These are phyloP conservation scores for Acanthopleura granulata DNA, from an alignment of 2,888 invertebrate species.

Conservation along the genomic window DNA sequence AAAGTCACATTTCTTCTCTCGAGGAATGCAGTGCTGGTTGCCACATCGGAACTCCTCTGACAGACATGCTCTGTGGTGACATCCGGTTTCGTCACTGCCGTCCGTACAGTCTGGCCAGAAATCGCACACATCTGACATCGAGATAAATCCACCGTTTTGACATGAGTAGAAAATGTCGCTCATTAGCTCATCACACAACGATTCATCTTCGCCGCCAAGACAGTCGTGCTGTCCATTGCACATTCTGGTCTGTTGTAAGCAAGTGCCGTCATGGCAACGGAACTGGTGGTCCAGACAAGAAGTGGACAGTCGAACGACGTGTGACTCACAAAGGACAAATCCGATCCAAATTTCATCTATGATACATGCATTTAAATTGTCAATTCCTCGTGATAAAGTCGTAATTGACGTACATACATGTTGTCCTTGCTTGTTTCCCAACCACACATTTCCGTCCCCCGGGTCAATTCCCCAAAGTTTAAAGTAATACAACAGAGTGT, in stretches of 20 bases:
- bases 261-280: background rate
- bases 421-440: background rate
- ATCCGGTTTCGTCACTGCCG: too few relatives aligned
- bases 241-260: background rate
- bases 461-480: background rate
- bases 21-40: background rate
- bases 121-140: constrained; percentile 1
- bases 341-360: background rate
- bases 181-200: background rate
- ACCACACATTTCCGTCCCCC: background rate
- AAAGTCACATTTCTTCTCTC: background rate
- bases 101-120: background rate
- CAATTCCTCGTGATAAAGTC: background rate
- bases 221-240: background rate
- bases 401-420: background rate
- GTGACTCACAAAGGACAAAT: background rate
- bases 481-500: background rate
- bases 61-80: background rate
- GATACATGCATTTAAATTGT: background rate
- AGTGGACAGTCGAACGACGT: background rate
- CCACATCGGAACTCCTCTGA: background rate
- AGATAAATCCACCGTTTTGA: background rate
- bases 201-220: constrained; percentile 6
- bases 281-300: background rate
- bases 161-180: background rate